Evolutionary conservation across 2,113 vertebrate species (phyloP).

Genomic region (Grammomys surdaster): DNA sequence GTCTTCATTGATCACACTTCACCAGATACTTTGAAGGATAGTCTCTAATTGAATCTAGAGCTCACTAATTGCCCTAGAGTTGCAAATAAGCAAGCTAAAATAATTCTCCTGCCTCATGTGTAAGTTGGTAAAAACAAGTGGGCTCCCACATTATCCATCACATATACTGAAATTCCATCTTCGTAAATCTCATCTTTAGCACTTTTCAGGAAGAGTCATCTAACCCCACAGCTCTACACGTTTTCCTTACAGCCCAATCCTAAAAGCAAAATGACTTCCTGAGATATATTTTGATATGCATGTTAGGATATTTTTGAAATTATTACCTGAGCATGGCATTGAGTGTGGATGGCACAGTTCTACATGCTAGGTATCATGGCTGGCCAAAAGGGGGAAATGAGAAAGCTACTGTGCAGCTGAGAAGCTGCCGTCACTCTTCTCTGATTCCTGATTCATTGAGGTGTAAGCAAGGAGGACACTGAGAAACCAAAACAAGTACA

Average conservation of each 20-base stretch:
- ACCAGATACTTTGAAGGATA: neutral
- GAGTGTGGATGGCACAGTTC: neutral
- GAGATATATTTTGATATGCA: neutral
- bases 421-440: neutral
- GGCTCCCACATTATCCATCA: too few relatives aligned
- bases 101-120: neutral
- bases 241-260: neutral
- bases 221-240: fast-evolving
- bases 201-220: neutral
- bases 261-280: neutral
- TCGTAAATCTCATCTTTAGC: neutral
- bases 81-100: neutral
- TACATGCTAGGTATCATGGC: too few relatives aligned
- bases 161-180: neutral
- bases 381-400: neutral
- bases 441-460: neutral
- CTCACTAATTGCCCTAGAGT: neutral
- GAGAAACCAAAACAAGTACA: neutral
- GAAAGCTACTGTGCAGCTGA: neutral
- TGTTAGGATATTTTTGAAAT: neutral
- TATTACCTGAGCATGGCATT: neutral
- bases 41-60: neutral
- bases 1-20: too few relatives aligned
- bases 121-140: neutral
- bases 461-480: neutral